Base-by-base conservation (phyloP, 2,113 vertebrate species). In the Canis aureus region DNA sequence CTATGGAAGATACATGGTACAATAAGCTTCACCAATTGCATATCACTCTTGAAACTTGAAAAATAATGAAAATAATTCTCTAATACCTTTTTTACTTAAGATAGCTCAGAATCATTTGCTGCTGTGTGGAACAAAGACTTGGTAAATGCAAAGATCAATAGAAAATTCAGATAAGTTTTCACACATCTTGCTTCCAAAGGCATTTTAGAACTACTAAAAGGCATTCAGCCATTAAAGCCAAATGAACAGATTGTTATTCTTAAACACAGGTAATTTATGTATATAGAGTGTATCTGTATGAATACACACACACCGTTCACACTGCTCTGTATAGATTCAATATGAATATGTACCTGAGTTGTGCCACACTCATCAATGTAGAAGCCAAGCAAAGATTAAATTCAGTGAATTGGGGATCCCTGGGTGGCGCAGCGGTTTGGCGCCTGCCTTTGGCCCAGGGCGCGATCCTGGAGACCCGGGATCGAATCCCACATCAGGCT, bases 181-280 rank as follows among this genome's bases (percentile, higher is more conserved):
- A 89, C 29, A 76, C 27, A 84, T 60, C 23, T 43, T 59, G 23
- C 11, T 60, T 69, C 27, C 55, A 95, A 81, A 89, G 67, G 8
- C 16, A 81, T 91, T 81, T 43, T 32, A 74, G 59, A 94, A 51
- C 35, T 32, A 69, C 32, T 73, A n/a, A 83, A 76, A 80, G 32
- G 43, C 2, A 13, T 91, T 91, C 66, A 94, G 55, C 25, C 38
- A 76, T 81, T 74, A 69, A 89, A 85, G 27, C 4, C 7, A 29
- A 91, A 51, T 64, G 32, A 94, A 84, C 51, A 88, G 29, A 85
- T 22, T 67, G 51, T 64, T 89, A 80, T 83, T 71, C 94, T 84
- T 84, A 51, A 92, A 66, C 64, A 82, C 2, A 8, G 38, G 59
- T 71, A 25, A 86, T 64, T 57, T 74, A 43, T 71, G 27, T 67